Conservation (phyloP, 2,797 vertebrate genomes). For the Fratercula arctica region DNA sequence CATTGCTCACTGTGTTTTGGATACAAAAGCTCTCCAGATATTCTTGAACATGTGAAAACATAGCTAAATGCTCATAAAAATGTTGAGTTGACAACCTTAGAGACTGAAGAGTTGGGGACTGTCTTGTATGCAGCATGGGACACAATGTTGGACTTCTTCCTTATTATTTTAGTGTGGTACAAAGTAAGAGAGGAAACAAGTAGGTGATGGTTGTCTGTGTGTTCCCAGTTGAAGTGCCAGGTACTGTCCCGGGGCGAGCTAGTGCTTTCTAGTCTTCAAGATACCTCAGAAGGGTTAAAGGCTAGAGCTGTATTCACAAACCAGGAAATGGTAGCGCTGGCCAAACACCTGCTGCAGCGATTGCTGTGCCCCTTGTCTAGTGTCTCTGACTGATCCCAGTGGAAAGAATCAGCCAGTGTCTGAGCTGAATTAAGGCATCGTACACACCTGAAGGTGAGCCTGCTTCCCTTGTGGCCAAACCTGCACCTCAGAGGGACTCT, state of each 20-base stretch:
- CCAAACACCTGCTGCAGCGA: accelerated
- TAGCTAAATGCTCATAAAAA: neutral
- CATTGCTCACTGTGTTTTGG: neutral
- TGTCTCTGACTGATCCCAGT: neutral
- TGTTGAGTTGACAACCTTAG: neutral
- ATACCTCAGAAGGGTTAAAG: neutral
- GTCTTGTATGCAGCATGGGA: neutral
- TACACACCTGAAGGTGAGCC: too few relatives aligned
- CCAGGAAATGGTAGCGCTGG: neutral
- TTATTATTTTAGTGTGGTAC: neutral
- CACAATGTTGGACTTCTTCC: neutral
- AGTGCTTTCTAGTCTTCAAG: neutral
- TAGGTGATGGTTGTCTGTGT: neutral
- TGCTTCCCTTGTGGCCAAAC: neutral
- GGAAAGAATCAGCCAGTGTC: neutral
- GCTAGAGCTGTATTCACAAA: neutral
- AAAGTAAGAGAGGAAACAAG: neutral
- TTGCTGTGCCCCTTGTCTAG: neutral
- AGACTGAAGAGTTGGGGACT: neutral
- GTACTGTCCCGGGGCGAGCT: neutral
- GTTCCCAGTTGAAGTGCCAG: neutral
- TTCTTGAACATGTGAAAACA: neutral
- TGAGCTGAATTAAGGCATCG: neutral
- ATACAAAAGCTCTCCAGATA: neutral
- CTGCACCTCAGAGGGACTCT: neutral